Base-by-base conservation (phyloP, 2,113 vertebrate species). In the Hydrolagus affinis region DNA sequence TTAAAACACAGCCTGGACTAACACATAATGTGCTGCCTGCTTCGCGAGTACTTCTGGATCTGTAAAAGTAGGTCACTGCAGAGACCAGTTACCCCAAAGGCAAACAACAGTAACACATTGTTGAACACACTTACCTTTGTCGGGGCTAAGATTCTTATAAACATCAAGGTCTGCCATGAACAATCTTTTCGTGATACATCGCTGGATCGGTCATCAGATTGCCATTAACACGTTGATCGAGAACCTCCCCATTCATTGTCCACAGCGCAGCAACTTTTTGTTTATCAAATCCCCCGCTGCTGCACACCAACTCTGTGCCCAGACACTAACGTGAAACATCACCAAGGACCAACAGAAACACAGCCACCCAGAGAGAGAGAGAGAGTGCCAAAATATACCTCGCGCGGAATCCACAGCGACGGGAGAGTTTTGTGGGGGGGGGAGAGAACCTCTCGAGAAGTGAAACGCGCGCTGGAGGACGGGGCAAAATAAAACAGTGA, bases 81-180 rank as follows among this genome's bases (percentile, higher is more conserved):
- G 32, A 56, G 0, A 75, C 32, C 44, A 75, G 56, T 75, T 75
- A 75, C 21, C 32, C 32, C 32, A 11, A 56, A 17, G 2, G 32
- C 15, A 56, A 4, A 21, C 56, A 75, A 56, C 32, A 75, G 32
- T 44, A 69, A 4, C 15, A 69, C 66, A 69, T 69, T 21, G 15
- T 19, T 69, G 19, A n/a, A n/a, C n/a, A 88, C 86, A 88, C 95
- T 97, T 94, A 97, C 96, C 95, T 93, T 94, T 96, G 88, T 97
- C 96, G 89, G 96, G 92, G 91, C 93, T 97, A 89, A 95, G 90
- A 92, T 96, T 96, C 91, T 95, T 97, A 91, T 95, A 96, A 86
- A 98, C 94, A 95, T 97, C 95, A 89, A 97, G 94, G 92, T 97
- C 96, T 94, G 96, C 97, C 97, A 98, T 98, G 91, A 94, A 93